Percentiles rank a stretch among this genome's conserved stretches.
phyloP scores from a whole-genome alignment of 2,113 vertebrate species.

The Leucoraja erinaceus region DNA sequence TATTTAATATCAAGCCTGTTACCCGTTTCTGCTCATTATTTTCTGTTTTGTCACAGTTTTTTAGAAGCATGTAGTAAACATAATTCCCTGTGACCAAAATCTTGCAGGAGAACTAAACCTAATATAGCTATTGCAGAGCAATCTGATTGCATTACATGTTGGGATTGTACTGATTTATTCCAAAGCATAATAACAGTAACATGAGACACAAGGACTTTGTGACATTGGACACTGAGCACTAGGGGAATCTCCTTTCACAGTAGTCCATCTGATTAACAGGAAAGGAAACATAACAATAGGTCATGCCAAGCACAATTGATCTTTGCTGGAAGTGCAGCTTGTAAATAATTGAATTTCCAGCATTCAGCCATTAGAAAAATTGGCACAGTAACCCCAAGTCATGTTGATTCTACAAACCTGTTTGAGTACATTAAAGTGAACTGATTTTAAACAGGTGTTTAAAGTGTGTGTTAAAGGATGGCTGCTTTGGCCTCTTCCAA shows the following conservation, averaged over 20 bases:
- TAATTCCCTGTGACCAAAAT: not conserved
- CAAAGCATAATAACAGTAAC: not conserved
- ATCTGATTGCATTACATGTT: not conserved
- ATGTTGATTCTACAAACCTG: not conserved
- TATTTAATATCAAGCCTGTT: not conserved
- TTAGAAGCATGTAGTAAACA: not conserved
- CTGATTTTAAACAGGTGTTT: not conserved
- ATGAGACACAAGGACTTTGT: not conserved
- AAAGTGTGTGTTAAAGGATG: not conserved
- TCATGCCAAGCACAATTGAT: slow-evolving; percentile 26
- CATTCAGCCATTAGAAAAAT: not conserved
- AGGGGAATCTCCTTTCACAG: not conserved
- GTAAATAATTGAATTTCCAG: slow-evolving; percentile 20
- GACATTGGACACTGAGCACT: not conserved
- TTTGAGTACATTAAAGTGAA: not conserved
- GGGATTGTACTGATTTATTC: not conserved
- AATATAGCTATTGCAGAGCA: not conserved
- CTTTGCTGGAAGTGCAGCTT: slow-evolving; percentile 14
- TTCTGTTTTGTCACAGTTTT: not conserved
- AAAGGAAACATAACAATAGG: not conserved
- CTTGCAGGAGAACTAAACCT: not conserved
- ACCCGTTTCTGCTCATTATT: not conserved
- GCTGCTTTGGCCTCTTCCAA: not conserved
- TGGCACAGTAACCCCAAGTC: not conserved
- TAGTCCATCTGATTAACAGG: not conserved